These are phyloP conservation scores for Schizopygopsis malacanthus DNA, from an alignment of 2,797 vertebrate species.

Conservation along the genomic window DNA sequence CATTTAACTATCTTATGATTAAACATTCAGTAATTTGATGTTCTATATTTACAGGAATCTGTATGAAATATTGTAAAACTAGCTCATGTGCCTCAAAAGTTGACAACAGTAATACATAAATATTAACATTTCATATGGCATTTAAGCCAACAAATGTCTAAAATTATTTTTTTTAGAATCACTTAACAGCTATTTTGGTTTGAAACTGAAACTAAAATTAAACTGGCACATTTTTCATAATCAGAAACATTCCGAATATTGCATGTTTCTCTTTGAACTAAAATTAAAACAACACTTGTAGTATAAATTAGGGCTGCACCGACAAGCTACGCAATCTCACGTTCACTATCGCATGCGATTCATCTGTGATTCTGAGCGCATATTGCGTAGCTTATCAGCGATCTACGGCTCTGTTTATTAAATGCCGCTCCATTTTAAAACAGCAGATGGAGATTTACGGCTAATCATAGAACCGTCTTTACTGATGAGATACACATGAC, in stretches of 20 bases:
- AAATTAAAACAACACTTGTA: neutral
- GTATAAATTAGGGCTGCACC: too few relatives aligned
- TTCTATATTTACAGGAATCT: neutral
- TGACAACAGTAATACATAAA: neutral
- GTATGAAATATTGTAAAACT: neutral
- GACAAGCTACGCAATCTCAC: too few relatives aligned
- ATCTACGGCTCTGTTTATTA: too few relatives aligned
- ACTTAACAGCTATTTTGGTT: neutral
- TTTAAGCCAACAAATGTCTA: neutral
- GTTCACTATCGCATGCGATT: too few relatives aligned
- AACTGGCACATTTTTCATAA: neutral
- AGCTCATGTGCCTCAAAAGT: neutral
- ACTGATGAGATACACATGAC: too few relatives aligned
- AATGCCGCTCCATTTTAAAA: too few relatives aligned
- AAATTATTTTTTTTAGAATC: neutral
- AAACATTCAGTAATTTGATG: neutral
- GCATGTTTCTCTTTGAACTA: neutral
- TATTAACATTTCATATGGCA: neutral
- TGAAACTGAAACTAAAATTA: neutral
- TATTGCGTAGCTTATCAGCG: too few relatives aligned
- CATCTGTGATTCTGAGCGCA: too few relatives aligned
- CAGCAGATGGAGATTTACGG: too few relatives aligned
- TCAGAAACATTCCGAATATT: neutral
- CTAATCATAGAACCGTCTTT: too few relatives aligned
- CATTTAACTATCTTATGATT: neutral